A percentile compares a stretch with the other conserved stretches of the same genome.
Conservation (phyloP, 2,113 vertebrate species). For the Salminus brasiliensis region DNA sequence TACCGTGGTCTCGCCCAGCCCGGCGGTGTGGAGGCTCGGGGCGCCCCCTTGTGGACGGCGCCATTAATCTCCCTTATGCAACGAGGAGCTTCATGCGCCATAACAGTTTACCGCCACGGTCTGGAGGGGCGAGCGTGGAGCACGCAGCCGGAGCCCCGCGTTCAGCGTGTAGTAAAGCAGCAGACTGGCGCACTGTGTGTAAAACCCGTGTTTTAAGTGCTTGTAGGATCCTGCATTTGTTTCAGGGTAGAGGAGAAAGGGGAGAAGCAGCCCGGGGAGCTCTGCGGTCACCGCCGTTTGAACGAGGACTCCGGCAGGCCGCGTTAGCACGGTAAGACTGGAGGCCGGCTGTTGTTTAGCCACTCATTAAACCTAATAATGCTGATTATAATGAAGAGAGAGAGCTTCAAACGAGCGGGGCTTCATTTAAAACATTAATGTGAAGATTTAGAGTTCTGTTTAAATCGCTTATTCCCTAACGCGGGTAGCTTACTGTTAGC, state of each 20-base stretch:
- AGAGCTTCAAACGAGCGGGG: too few species aligned
- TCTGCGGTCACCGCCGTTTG: not conserved
- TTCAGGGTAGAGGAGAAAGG: not conserved
- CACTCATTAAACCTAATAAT: too few species aligned
- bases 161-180: not conserved
- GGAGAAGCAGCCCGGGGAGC: not conserved
- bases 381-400: too few species aligned
- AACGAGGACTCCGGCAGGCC: constrained; percentile 35
- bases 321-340: constrained; percentile 42
- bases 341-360: not conserved
- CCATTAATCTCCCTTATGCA: constrained; percentile 16
- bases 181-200: not conserved
- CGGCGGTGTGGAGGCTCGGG: not conserved
- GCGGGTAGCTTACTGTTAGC: not conserved
- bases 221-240: not conserved
- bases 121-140: not conserved
- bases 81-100: constrained; percentile 35
- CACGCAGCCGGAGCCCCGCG: not conserved
- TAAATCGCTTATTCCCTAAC: not conserved
- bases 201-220: not conserved
- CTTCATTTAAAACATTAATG: too few species aligned
- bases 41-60: constrained; percentile 26
- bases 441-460: not conserved
- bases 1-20: too few species aligned
- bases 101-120: constrained; percentile 33